Evolutionary conservation across 2,113 vertebrate species (phyloP), one percentile per base, ranked within the genome.

Genomic region (Microtus oregoni): DNA sequence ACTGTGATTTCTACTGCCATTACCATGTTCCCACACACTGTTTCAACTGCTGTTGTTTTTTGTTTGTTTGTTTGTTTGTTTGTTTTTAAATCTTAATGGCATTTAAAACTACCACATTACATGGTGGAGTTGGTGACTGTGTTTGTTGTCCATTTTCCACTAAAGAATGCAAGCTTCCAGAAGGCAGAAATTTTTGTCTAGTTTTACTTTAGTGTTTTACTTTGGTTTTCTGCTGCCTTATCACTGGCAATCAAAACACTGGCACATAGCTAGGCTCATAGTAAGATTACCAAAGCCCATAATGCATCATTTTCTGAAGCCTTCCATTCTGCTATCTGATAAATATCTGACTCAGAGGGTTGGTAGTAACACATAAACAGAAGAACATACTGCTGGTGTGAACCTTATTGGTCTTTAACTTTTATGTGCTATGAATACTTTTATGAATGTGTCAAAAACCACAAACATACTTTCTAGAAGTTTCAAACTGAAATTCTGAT

Each of bases 161-260:
- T 7, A 67, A n/a, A 93, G 38, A 97, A 92, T 5, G 1, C 19
- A 87, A 92, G 61, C 55, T 55, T 17, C 55, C 55, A 55, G 7
- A 85, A 38, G 35, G n/a, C 61, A 90, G 47, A 24, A 81, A 50
- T 44, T 90, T 87, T 61, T 68, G 44, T 77, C 55, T 61, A 7
- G 68, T 30, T 81, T 55, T 68, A 68, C 32, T 32, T 68, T 68
- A 14, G 35, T 70, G 35, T 8, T 70, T n/a, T 70, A 35, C 15
- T 70, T 70, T 70, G 68, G 17, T 55, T 85, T 76, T 20, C 52
- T 90, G 17, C 50, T 92, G 38, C 44, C 90, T 0, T 73, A 93
- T 95, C 79, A 88, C 14, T 92, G 94, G 55, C 47, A 94, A 72
- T 97, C 63, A 88, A 75, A 93, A 95, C 55, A 70, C 35, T 82